Percentiles rank a stretch among this genome's conserved stretches.
Evolutionary conservation across 2,113 vertebrate genomes (phyloP).

Genomic region (Butorides virescens): DNA sequence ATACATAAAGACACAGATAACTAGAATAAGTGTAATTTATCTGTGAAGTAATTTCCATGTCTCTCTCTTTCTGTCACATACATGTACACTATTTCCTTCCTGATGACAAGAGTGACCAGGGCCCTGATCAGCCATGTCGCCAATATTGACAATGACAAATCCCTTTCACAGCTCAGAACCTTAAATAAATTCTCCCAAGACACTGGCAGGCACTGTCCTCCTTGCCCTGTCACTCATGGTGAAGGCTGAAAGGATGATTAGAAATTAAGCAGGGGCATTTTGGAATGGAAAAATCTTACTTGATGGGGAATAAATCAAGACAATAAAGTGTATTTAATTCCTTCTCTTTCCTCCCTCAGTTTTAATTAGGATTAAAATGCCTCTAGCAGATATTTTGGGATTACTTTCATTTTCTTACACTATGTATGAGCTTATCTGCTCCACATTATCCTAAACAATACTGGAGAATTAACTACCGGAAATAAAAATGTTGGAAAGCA

Average conservation of each 20-base stretch:
- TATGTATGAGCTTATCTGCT: background rate
- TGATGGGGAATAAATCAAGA: background rate
- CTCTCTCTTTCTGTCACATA: background rate
- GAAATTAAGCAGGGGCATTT: conserved; percentile 20
- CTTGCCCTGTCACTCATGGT: conserved; percentile 14
- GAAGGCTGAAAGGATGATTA: conserved; percentile 4
- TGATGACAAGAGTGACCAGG: conserved; percentile 7
- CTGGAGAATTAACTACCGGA: background rate
- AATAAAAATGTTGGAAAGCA: background rate
- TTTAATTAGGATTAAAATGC: conserved; percentile 46
- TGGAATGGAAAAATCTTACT: conserved; percentile 7
- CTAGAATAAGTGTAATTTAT: background rate
- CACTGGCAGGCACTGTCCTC: background rate
- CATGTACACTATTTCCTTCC: background rate
- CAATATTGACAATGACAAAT: conserved; percentile 56
- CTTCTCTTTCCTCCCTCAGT: background rate
- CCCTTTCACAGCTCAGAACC: conserved; percentile 4
- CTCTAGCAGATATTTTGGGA: background rate
- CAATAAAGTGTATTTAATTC: background rate
- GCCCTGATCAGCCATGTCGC: background rate
- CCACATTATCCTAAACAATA: background rate
- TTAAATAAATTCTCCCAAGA: conserved; percentile 47
- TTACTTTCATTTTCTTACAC: conserved; percentile 20
- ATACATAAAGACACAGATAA: conserved; percentile 8
- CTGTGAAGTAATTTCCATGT: background rate